Evolutionary conservation across 2,888 invertebrate species (phyloP).

Genomic region (Trichopria drosophilae): DNA sequence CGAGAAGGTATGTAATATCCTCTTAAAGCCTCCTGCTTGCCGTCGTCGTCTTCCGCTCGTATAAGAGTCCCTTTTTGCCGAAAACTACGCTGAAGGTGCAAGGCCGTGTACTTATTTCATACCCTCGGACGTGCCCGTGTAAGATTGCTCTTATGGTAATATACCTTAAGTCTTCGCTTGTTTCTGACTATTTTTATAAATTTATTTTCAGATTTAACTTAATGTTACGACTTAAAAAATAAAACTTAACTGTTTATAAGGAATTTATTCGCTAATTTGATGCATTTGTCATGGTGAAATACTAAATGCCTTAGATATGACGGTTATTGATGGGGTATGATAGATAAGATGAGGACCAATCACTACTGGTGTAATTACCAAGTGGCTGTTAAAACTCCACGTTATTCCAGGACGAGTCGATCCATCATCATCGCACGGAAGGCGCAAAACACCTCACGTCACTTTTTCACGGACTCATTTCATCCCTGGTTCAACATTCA

Average conservation of each 20-base stretch:
- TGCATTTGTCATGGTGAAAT: neutral
- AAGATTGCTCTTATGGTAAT: too few relatives aligned
- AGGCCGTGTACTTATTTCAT: too few relatives aligned
- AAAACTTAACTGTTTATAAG: too few relatives aligned
- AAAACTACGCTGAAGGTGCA: too few relatives aligned
- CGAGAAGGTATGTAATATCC: conserved; percentile 53
- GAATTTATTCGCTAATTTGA: conserved; percentile 25
- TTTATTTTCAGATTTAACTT: too few relatives aligned
- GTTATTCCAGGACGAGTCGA: conserved; percentile 43
- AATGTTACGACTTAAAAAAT: too few relatives aligned
- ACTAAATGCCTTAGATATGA: conserved; percentile 29
- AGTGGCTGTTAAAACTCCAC: conserved; percentile 43
- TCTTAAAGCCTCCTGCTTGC: conserved; percentile 45
- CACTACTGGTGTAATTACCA: conserved; percentile 52
- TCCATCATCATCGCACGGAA: conserved; percentile 49
- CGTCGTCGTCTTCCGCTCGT: conserved; percentile 22
- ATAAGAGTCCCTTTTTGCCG: conserved; percentile 27
- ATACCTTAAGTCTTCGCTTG: too few relatives aligned
- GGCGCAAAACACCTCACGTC: conserved; percentile 24
- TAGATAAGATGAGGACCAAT: conserved; percentile 51
- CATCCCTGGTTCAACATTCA: too few relatives aligned
- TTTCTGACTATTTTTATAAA: too few relatives aligned
- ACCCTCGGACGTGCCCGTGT: too few relatives aligned
- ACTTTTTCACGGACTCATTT: conserved; percentile 27
- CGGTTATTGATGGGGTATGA: conserved; percentile 53